A percentile compares a stretch with the other conserved stretches of the same genome.
These are phyloP conservation scores for Helicolenus hilgendorfi DNA, from an alignment of 2,797 vertebrate species.

Conservation along the genomic window DNA sequence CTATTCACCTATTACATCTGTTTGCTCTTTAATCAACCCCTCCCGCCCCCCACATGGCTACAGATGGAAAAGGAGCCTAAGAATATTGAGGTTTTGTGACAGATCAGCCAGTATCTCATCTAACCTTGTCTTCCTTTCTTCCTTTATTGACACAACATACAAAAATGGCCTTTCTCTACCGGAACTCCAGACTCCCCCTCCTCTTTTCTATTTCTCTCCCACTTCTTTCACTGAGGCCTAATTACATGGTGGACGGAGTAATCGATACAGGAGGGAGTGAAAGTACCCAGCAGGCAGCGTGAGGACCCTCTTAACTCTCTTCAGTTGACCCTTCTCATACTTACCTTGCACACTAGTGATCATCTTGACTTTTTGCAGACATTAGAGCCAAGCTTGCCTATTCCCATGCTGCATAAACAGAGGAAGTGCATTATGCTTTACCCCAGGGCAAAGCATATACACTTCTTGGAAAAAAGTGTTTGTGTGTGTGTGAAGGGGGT, in stretches of 20 bases:
- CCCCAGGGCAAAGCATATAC: conserved; percentile 31
- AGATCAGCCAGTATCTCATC: conserved; percentile 63
- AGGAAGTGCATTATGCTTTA: conserved; percentile 76
- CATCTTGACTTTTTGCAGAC: conserved; percentile 79
- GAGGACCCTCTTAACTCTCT: conserved; percentile 76
- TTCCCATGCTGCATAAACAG: conserved; percentile 75
- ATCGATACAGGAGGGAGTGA: conserved; percentile 85
- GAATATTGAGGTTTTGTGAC: conserved; percentile 68
- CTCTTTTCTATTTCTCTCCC: conserved; percentile 59
- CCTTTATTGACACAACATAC: conserved; percentile 80
- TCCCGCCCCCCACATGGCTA: conserved; percentile 22
- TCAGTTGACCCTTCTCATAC: conserved; percentile 67
- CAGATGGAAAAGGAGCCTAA: conserved; percentile 30
- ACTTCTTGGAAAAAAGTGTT: background rate
- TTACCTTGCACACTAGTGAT: conserved; percentile 71
- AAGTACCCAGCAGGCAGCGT: conserved; percentile 80
- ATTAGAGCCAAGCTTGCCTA: conserved; percentile 48
- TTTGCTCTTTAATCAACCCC: conserved; percentile 30
- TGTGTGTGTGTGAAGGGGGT: background rate
- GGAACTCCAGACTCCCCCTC: conserved; percentile 32
- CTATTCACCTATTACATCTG: conserved; percentile 45
- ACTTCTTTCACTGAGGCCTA: conserved; percentile 82
- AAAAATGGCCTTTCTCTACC: conserved; percentile 69
- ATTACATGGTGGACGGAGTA: conserved; percentile 86
- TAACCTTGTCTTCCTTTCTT: conserved; percentile 74